phyloP scores from a whole-genome alignment of 2,888 invertebrate species.

The Orthosia gracilis region DNA sequence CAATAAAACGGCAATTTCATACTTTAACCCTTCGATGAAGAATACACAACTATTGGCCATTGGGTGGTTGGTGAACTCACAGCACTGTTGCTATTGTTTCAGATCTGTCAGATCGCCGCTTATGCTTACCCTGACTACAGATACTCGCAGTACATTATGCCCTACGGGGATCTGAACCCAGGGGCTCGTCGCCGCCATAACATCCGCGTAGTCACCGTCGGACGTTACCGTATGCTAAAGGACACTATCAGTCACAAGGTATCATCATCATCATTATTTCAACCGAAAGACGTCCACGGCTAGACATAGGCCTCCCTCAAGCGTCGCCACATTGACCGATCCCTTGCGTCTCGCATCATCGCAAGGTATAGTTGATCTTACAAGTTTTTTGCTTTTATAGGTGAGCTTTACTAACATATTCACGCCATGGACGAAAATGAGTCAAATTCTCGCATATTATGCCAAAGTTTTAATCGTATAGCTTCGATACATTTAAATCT shows the following conservation, averaged over 20 bases:
- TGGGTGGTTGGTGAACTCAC: neutral
- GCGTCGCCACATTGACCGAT: no score
- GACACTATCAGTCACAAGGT: neutral
- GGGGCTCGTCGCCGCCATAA: constrained; percentile 17
- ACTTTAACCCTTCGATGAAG: no score
- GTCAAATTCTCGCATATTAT: neutral
- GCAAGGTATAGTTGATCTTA: no score
- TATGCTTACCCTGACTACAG: accelerated
- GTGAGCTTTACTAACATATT: neutral
- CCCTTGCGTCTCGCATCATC: no score
- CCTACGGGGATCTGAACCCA: constrained; percentile 4
- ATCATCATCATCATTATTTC: no score
- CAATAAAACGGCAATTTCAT: no score
- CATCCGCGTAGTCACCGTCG: neutral
- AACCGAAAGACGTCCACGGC: no score
- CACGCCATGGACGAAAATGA: neutral
- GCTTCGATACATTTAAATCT: neutral
- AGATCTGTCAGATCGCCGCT: constrained; percentile 10
- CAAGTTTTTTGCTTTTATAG: no score
- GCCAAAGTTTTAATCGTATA: neutral
- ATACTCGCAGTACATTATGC: constrained; percentile 17
- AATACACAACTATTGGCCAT: no score
- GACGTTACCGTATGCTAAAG: constrained; percentile 19
- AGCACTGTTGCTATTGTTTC: constrained; percentile 9
- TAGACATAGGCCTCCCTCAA: no score